Evolutionary conservation across 2,797 vertebrate genomes (phyloP), one percentile per base, ranked within the genome.

Genomic region (Smutsia temminckii): DNA sequence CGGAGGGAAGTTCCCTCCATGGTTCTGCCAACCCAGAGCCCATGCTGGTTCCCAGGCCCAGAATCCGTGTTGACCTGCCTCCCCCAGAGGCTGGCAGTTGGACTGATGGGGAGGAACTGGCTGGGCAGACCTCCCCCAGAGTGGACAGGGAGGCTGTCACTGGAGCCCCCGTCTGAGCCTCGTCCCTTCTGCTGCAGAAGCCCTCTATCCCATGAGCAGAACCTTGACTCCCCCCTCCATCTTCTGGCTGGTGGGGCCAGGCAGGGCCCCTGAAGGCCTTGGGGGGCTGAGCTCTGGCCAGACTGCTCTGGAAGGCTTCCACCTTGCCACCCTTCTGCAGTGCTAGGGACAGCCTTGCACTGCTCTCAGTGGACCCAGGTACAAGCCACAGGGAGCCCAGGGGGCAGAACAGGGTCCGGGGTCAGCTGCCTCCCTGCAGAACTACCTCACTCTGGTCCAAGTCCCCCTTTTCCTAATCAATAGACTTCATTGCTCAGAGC

Each of bases 1-100:
- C 0, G 59, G 29, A 3, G 0, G 34, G 51, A 61, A 11, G 42
- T 4, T 0, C 18, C 23, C 64, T 74, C 51, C 2, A 0, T 1
- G 46, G 49, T 68, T 34, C 51, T 61, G 49, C 42, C 53, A 71
- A n/a, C 40, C 29, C 20, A 5, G 42, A 46, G 46, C 46, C 46
- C 46, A 12, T 11, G 46, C 11, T 46, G 20, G 37, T 46, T 32
- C 49, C 66, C 25, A 40, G 86, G 23, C 29, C 61, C 3, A 0
- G 68, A 61, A 32, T 40, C 42, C 87, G 23, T 0, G 0, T 14
- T 20, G 34, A 5, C 72, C 51, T 16, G 0, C 5, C 18, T 40
- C 37, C 69, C 8, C 25, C 34, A 6, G 42, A 12, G 0, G 49
- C 20, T 9, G n/a, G 46, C 13, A 10, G 8, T 27, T 8, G 8